Evolutionary conservation across 2,888 invertebrate species (phyloP), one percentile per base, ranked within the genome.

Genomic region (Biston stratarius): DNA sequence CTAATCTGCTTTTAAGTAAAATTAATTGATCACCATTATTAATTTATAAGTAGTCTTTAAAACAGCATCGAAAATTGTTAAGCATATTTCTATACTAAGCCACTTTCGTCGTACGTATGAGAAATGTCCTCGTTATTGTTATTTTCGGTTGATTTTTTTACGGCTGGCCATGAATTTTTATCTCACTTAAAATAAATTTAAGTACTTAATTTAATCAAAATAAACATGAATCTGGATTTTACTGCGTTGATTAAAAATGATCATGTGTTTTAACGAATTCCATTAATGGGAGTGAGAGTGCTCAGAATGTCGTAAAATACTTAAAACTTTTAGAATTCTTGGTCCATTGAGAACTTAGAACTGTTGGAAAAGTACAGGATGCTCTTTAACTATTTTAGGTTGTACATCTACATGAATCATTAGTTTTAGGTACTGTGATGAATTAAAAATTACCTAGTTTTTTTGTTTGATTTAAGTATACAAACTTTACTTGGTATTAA

Each of bases 291-390:
- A 76, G 76, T 79, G 78, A 76, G 80, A 82, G 82, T 76, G 73
- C 79, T 79, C 71, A 72, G 76, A 83, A 79, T 73, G 77, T 76
- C 71, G 83, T 85, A 83, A 86, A 87, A 84, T 85, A 77, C 77
- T 80, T 77, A 70, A 82, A 86, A 79, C 76, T 80, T 76, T 73
- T 77, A 79, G 49, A 61, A 63, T 55, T 24, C 47, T 51, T 14
- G 45, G 57, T 55, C 57, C 70, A 63, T 69, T 70, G 53, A 62
- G 60, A 55, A 60, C 59, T 63, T 36, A n/a, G n/a, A 15, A 38
- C 45, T 11, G 12, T 73, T 38, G 24, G 12, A 77, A 73, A 72
- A 70, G 61, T 75, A 67, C 74, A 74, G 75, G 58, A 10, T 62
- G 67, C 5, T 57, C 34, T 59, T 0, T 24, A 53, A 12, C n/a